Conservation (phyloP, 2,113 vertebrate genomes). For the Mystacornis crossleyi region DNA sequence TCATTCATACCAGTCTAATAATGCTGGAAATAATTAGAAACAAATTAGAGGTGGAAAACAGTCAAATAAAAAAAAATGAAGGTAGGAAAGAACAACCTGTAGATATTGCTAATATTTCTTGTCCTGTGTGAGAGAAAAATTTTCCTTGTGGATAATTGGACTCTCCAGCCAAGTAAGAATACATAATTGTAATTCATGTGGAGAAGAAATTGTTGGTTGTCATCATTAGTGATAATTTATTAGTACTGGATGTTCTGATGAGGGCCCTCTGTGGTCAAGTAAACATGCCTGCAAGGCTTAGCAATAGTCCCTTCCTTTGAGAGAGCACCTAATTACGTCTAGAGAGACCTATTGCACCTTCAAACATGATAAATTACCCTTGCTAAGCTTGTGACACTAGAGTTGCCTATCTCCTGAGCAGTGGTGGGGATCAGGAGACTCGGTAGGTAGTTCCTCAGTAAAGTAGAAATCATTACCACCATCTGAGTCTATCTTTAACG, state of each 20-base stretch:
- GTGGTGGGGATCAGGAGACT: not conserved
- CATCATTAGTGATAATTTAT: slow-evolving; percentile 14
- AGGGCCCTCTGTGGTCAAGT: not conserved
- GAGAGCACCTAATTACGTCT: not conserved
- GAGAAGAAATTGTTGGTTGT: slow-evolving; percentile 16
- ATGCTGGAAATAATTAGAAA: not conserved
- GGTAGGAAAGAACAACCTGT: not conserved
- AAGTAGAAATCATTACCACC: not conserved
- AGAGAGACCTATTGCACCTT: not conserved
- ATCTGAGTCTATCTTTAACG: not conserved
- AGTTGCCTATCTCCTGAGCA: not conserved
- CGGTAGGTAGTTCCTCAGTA: not conserved
- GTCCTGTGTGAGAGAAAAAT: not conserved
- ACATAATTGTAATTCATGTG: not conserved
- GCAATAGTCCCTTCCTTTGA: not conserved
- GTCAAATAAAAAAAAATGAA: not conserved
- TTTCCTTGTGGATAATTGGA: not conserved
- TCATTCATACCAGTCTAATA: not conserved
- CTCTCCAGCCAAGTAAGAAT: not conserved
- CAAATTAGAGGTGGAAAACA: not conserved
- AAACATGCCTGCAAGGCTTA: slow-evolving; percentile 19
- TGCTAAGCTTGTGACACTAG: not conserved
- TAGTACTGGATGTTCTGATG: slow-evolving; percentile 29
- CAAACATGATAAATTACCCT: not conserved
- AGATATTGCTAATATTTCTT: not conserved